Evolutionary conservation across 2,888 invertebrate species (phyloP).

Genomic region (Phaedon cochleariae): DNA sequence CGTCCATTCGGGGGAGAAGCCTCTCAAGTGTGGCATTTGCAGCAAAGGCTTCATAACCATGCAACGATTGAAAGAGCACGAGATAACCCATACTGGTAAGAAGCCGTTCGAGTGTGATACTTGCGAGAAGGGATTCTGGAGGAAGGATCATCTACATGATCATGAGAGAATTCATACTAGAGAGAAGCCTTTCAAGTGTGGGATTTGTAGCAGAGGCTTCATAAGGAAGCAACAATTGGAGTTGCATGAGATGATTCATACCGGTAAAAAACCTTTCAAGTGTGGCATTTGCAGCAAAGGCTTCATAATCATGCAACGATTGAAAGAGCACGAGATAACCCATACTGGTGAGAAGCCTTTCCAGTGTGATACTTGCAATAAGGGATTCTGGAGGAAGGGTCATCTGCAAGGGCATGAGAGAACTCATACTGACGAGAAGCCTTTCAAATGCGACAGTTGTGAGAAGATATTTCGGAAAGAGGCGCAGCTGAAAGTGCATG

Average conservation of each 20-base stretch:
- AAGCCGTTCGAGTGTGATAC: constrained; percentile 50
- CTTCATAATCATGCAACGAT: not conserved
- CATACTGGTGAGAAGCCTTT: not conserved
- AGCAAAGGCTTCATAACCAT: not conserved
- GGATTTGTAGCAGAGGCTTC: constrained; percentile 66
- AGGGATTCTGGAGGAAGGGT: not conserved
- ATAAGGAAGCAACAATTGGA: constrained; percentile 56
- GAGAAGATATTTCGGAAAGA: constrained; percentile 46
- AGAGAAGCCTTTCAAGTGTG: constrained; percentile 56
- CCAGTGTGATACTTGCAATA: not conserved
- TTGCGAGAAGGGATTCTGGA: constrained; percentile 65
- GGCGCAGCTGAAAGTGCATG: constrained; percentile 44
- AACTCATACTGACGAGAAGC: constrained; percentile 46
- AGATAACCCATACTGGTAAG: constrained; percentile 35
- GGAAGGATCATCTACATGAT: constrained; percentile 49
- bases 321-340: not conserved
- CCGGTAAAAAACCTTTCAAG: too few species aligned
- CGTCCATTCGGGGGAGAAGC: not conserved
- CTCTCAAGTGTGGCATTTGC: not conserved
- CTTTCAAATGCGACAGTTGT: constrained; percentile 48
- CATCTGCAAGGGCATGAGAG: not conserved
- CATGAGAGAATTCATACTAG: constrained; percentile 56
- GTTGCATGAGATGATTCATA: constrained; percentile 54
- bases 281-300: not conserved
- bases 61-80: too few species aligned